Conservation (phyloP, 2,113 vertebrate genomes). For the Diadophis punctatus region DNA sequence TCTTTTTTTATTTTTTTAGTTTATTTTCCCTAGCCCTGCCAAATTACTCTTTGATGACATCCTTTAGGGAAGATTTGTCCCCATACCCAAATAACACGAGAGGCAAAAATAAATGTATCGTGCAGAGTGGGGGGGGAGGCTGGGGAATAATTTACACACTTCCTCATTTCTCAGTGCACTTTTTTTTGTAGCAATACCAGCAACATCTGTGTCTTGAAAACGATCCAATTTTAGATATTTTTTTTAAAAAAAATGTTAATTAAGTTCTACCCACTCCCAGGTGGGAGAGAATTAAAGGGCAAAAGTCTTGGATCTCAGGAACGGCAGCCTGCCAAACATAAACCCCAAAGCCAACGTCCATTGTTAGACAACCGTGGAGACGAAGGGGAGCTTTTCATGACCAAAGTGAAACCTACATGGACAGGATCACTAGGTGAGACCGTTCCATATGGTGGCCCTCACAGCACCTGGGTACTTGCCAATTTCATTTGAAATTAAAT, state of each 20-base stretch:
- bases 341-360: neutral
- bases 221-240: neutral
- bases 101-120: neutral
- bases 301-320: neutral
- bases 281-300: neutral
- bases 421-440: neutral
- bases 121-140: neutral
- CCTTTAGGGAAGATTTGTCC: neutral
- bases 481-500: neutral
- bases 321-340: neutral
- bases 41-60: neutral
- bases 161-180: constrained; percentile 46
- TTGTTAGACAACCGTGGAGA: neutral
- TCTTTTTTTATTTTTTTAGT: neutral
- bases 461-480: neutral
- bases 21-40: neutral
- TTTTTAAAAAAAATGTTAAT: neutral
- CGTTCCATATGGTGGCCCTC: neutral
- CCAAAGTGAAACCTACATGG: constrained; percentile 15
- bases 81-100: neutral
- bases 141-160: constrained; percentile 21
- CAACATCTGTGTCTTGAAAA: neutral
- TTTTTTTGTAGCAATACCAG: constrained; percentile 42
- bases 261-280: neutral
- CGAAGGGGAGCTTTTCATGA: neutral